phyloP scores from a whole-genome alignment of 2,888 invertebrate genomes.

The Euspilapteryx auroguttella region DNA sequence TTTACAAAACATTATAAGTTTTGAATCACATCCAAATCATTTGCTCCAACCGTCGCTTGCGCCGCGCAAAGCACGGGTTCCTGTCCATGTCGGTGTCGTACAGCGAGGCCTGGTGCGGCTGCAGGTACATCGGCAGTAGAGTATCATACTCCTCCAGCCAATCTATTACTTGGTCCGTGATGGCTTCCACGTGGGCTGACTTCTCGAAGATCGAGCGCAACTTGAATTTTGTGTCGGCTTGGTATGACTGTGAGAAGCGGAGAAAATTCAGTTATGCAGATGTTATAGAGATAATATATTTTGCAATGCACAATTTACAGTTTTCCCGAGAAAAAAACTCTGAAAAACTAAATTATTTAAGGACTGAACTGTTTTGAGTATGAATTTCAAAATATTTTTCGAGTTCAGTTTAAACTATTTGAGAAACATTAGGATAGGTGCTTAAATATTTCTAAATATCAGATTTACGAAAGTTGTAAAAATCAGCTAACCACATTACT shows the following conservation, averaged over 20 bases:
- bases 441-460: too few relatives aligned
- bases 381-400: too few relatives aligned
- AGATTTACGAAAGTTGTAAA: too few relatives aligned
- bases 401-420: too few relatives aligned
- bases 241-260: constrained; percentile 16
- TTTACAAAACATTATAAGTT: too few relatives aligned
- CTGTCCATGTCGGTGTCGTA: background rate
- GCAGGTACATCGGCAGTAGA: constrained; percentile 33
- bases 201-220: constrained; percentile 27
- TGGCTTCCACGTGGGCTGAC: constrained; percentile 28
- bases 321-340: too few relatives aligned
- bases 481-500: too few relatives aligned
- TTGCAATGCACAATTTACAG: too few relatives aligned
- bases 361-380: too few relatives aligned
- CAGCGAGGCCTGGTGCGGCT: constrained; percentile 5
- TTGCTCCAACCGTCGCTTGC: background rate
- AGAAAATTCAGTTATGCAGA: background rate
- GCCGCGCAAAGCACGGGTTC: background rate
- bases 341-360: too few relatives aligned
- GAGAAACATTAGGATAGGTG: too few relatives aligned
- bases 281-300: too few relatives aligned
- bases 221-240: constrained; percentile 10
- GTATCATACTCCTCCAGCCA: constrained; percentile 35
- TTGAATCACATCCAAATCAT: background rate
- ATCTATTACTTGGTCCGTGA: constrained; percentile 32